Conservation (phyloP, 2,113 vertebrate species). For the Monopterus albus region DNA sequence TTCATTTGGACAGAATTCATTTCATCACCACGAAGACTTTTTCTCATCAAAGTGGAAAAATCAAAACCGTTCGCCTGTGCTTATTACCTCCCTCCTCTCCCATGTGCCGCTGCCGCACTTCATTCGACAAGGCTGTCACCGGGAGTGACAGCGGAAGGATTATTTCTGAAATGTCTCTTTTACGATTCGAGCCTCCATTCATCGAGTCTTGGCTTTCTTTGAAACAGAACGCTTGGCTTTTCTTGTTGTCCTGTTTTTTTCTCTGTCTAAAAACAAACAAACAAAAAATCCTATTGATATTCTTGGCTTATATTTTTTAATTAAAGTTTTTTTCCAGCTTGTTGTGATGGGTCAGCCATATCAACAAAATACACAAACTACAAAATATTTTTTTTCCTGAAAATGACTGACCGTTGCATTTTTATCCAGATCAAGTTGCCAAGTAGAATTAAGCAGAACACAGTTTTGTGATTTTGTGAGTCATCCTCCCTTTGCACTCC, state of each 20-base stretch:
- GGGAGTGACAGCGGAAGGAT: slow-evolving; percentile 1
- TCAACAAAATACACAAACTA: neutral
- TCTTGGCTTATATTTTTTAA: neutral
- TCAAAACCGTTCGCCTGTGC: neutral
- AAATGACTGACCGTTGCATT: neutral
- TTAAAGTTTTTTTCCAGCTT: neutral
- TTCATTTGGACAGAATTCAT: slow-evolving; percentile 26
- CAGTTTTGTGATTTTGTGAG: neutral
- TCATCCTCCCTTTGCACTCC: neutral
- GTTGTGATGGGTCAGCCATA: neutral
- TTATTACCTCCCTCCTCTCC: slow-evolving; percentile 23
- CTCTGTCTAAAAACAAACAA: too few species aligned
- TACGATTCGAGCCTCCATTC: slow-evolving; percentile 5
- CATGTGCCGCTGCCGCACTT: neutral
- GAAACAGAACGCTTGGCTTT: neutral
- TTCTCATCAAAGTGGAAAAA: slow-evolving; percentile 37
- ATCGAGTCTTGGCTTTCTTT: slow-evolving; percentile 4
- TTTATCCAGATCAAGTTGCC: neutral
- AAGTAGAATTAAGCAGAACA: neutral
- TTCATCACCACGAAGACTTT: slow-evolving; percentile 18
- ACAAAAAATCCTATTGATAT: slow-evolving; percentile 3
- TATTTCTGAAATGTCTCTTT: slow-evolving; percentile 32
- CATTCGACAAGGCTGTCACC: slow-evolving; percentile 8
- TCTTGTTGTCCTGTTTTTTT: neutral
- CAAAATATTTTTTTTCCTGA: neutral